phyloP scores from a whole-genome alignment of 1,140 invertebrate species.

The Anoplophora glabripennis region DNA sequence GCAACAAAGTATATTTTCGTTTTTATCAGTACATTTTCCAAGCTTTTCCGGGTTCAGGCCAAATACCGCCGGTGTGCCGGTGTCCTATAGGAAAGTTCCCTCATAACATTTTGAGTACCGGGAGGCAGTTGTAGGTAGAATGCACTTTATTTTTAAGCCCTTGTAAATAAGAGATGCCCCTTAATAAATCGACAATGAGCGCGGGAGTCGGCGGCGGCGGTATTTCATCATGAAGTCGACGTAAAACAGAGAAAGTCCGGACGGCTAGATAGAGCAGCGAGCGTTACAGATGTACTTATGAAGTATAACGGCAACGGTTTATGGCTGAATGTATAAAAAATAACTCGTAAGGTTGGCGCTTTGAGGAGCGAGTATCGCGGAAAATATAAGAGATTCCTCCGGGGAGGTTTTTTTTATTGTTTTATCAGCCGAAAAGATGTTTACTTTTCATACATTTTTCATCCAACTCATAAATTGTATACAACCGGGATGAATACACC shows the following conservation, averaged over 20 bases:
- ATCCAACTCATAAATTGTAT: conserved; percentile 21
- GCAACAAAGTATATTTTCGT: too few relatives aligned
- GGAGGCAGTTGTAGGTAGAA: too few relatives aligned
- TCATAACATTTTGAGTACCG: too few relatives aligned
- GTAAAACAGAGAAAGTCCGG: conserved; percentile 1
- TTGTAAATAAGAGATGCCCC: too few relatives aligned
- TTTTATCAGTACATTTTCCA: too few relatives aligned
- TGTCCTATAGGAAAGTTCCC: too few relatives aligned
- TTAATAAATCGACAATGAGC: conserved; percentile 5
- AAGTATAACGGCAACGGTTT: conserved; percentile 3
- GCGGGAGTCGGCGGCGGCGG: too few relatives aligned
- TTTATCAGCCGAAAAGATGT: conserved; percentile 32
- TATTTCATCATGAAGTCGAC: too few relatives aligned
- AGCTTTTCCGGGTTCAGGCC: too few relatives aligned
- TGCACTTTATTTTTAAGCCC: too few relatives aligned
- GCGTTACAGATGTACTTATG: conserved; percentile 7
- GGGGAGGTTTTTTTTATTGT: conserved; percentile 31
- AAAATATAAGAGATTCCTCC: conserved; percentile 14
- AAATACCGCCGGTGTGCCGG: too few relatives aligned
- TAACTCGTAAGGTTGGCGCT: neutral
- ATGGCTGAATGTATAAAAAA: conserved; percentile 8
- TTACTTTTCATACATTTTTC: conserved; percentile 33
- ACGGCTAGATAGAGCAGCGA: neutral
- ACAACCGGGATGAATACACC: neutral
- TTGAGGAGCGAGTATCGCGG: neutral